Evolutionary conservation across 2,113 vertebrate species (phyloP), one percentile per base, ranked within the genome.

Genomic region (Corydoras sp.): DNA sequence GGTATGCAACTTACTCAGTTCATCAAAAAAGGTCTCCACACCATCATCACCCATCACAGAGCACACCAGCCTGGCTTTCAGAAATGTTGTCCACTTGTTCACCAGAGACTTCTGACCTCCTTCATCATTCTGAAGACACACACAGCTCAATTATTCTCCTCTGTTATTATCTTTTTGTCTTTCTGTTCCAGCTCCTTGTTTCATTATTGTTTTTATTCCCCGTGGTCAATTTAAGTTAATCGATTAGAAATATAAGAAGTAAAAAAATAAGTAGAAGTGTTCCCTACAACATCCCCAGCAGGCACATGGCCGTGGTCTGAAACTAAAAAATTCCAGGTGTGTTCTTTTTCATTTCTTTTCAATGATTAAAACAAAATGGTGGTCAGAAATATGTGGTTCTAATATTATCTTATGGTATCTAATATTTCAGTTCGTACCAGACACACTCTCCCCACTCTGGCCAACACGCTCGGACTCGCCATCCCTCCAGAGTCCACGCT

Each of bases 1-100:
- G 30, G 43, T 3, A 51, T 9, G 50, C 31, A 35, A 62, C 88
- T 92, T 80, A 93, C 92, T 86, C 78, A 93, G 88, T 82, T 93
- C 91, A 75, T 93, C 92, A 35, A 93, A 93, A 10, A 88, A 86
- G 0, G 92, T 93, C 85, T 93, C 92, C 76, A 93, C 89, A 8
- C 91, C 91, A 11, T 93, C 92, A 1, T 86, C 87, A 24, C 91
- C 92, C 14, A 90, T 89, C 77, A 93, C 91, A 0, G 92, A 93
- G 58, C 92, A 93, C 73, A 93, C 89, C 5, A 93, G 86, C 5
- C 91, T 88, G 3, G 92, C 92, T 78, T 93, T 93, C 50, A 93
- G 85, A 79, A 92, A 93, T 0, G 91, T 93, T 0, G 91, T 93
- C 92, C 92, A 93, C 71, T 91, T 92, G 84, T 91, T 92, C 74